phyloP scores from a whole-genome alignment of 2,888 invertebrate species.

The Chrysopilus asiliformis region DNA sequence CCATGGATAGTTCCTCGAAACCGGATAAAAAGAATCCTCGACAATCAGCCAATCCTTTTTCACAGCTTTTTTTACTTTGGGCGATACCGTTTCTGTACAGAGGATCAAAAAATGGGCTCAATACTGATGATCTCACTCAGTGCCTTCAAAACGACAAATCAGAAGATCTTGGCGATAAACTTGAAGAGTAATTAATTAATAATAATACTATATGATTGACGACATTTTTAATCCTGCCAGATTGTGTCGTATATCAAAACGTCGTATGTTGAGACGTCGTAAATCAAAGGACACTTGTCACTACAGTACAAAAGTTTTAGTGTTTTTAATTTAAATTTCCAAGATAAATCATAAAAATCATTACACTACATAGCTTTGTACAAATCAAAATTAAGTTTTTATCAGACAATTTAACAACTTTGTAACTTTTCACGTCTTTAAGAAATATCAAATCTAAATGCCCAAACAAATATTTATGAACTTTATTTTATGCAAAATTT shows the following conservation, averaged over 20 bases:
- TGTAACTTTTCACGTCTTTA: too few relatives aligned
- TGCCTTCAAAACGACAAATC: constrained; percentile 45
- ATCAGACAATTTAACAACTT: too few relatives aligned
- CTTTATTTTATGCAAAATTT: too few relatives aligned
- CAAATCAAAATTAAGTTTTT: too few relatives aligned
- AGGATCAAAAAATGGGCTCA: constrained; percentile 36
- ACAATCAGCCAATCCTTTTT: constrained; percentile 27
- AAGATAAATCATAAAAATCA: neutral
- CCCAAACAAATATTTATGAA: too few relatives aligned
- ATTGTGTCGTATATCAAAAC: too few relatives aligned
- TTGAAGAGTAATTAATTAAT: constrained; percentile 28
- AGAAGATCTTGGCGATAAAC: constrained; percentile 29
- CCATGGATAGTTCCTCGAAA: constrained; percentile 32
- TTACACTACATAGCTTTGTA: too few relatives aligned
- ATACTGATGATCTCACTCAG: constrained; percentile 52
- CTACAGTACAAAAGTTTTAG: neutral
- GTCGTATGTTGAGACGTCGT: too few relatives aligned
- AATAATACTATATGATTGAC: neutral
- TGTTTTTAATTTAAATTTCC: neutral
- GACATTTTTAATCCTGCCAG: neutral
- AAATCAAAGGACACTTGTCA: too few relatives aligned
- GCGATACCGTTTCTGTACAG: constrained; percentile 29
- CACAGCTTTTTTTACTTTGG: constrained; percentile 33
- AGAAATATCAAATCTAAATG: too few relatives aligned
- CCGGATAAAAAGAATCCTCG: constrained; percentile 31